Evolutionary conservation across 2,888 invertebrate genomes (phyloP), one percentile per base, ranked within the genome.

Genomic region (Eudemis profundana): DNA sequence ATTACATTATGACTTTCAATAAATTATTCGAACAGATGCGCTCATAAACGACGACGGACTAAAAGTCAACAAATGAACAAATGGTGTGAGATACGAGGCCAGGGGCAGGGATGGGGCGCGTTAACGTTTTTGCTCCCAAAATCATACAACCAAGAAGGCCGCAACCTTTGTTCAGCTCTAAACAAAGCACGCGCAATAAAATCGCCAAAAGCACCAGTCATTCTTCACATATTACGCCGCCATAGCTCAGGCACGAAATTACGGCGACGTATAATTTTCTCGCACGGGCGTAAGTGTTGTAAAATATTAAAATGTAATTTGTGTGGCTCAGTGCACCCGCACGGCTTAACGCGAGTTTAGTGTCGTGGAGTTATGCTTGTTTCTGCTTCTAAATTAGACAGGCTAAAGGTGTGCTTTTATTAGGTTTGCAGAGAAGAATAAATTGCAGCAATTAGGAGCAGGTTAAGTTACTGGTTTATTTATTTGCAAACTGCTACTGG

Each of bases 291-390:
- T 64, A 51, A 54, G 50, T 50, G 36, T 23, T 64, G 50, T 64
- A 64, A 64, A 64, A 64, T 64, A 64, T 64, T 64, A 64, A 64
- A 64, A 64, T 59, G 59, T 64, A 64, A 64, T 64, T 64, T 64
- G 64, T 50, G 50, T 33, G 64, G 64, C 64, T 64, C 64, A 51
- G 64, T 59, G 51, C 64, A 64, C 64, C 64, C 57, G 64, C 57
- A 64, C 56, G 57, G 64, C 59, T 64, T 64, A 64, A 64, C 64
- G 64, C 51, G 64, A 64, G 64, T 64, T 64, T 64, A 46, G 64
- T 63, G 63, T 63, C 23, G 21, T 14, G 42, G 38, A 38, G 64
- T 64, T 64, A 44, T 57, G 59, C 56, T 33, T 44, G 59, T 59
- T 64, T 64, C 64, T 64, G 33, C 44, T 14, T 44, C 57, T 23